A percentile compares a stretch with the other conserved stretches of the same genome.
These are phyloP conservation scores for Psylliodes chrysocephalus DNA, from an alignment of 2,888 invertebrate genomes.

Conservation along the genomic window DNA sequence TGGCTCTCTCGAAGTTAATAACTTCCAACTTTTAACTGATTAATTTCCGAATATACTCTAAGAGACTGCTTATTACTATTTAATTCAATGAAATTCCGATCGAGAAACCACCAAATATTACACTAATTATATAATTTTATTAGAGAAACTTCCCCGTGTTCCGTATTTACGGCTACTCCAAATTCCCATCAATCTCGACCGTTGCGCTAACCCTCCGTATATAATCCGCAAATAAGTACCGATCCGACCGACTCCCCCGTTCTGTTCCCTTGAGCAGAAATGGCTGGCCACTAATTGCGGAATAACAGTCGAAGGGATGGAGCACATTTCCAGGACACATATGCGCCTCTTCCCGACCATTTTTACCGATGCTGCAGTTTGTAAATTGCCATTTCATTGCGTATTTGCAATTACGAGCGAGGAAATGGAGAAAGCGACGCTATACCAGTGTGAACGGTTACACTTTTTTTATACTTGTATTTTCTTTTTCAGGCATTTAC, in stretches of 20 bases:
- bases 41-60: too few relatives aligned
- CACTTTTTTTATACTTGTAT: too few relatives aligned
- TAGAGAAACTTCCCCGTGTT: background rate
- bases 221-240: slow-evolving; percentile 50
- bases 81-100: too few relatives aligned
- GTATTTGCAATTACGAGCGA: slow-evolving; percentile 28
- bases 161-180: background rate
- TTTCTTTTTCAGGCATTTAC: too few relatives aligned
- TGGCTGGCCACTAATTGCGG: slow-evolving; percentile 49
- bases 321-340: slow-evolving; percentile 36
- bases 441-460: background rate
- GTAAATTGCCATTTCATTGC: slow-evolving; percentile 41
- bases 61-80: too few relatives aligned
- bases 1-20: too few relatives aligned
- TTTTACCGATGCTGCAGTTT: slow-evolving; percentile 37
- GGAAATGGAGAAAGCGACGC: background rate
- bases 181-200: slow-evolving; percentile 4
- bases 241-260: slow-evolving; percentile 40
- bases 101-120: too few relatives aligned
- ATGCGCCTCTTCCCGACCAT: slow-evolving; percentile 35
- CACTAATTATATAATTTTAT: too few relatives aligned
- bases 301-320: slow-evolving; percentile 48
- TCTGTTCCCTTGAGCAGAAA: slow-evolving; percentile 34
- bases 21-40: too few relatives aligned
- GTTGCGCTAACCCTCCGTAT: background rate